Evolutionary conservation across 2,888 invertebrate genomes (phyloP).

Genomic region (Phaonia tiefii): DNA sequence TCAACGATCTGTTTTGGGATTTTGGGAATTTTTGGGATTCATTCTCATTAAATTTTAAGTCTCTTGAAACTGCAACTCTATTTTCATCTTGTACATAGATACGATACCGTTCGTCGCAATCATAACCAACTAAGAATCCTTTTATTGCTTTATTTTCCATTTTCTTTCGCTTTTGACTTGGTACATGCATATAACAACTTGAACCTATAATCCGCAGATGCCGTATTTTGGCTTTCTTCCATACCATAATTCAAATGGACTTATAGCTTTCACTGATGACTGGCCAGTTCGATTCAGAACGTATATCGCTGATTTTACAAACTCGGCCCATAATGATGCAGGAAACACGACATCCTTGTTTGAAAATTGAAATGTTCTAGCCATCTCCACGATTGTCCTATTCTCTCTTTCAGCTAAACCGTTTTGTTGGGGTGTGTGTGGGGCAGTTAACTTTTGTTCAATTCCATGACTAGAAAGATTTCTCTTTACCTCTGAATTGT

Average conservation of each 20-base stretch:
- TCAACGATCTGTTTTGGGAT: neutral
- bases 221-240: constrained; percentile 53
- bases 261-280: constrained; percentile 38
- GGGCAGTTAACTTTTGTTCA: constrained; percentile 55
- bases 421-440: constrained; percentile 56
- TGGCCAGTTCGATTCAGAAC: constrained; percentile 56
- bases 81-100: neutral
- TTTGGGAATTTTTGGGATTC: neutral
- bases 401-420: constrained; percentile 45
- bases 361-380: constrained; percentile 49
- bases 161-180: constrained; percentile 56
- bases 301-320: constrained; percentile 44
- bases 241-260: constrained; percentile 59
- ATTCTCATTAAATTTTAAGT: constrained; percentile 24
- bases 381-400: constrained; percentile 46
- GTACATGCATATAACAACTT: constrained; percentile 51
- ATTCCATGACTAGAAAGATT: constrained; percentile 41
- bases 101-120: constrained; percentile 19
- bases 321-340: constrained; percentile 46
- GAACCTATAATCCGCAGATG: constrained; percentile 58
- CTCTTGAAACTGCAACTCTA: neutral
- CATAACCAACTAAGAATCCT: constrained; percentile 41
- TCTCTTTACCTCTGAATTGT: constrained; percentile 26
- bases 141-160: constrained; percentile 57
- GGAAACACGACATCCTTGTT: constrained; percentile 52